Conservation (phyloP, 2,888 invertebrate genomes). For the Drosophila infuscata region DNA sequence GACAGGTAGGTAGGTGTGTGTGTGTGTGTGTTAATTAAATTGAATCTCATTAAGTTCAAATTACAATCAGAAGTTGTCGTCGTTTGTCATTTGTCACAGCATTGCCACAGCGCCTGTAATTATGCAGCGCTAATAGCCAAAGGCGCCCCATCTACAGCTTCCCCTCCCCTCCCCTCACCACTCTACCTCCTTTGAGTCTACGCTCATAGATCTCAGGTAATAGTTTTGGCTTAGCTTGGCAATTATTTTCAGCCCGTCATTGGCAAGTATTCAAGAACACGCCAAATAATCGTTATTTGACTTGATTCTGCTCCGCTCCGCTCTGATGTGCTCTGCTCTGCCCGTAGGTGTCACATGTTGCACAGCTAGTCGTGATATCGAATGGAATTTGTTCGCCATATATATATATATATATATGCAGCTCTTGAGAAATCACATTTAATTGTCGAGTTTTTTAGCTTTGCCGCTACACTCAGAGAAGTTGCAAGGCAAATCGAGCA, state of each 20-base stretch:
- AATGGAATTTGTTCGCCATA: conserved; percentile 29
- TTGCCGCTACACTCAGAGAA: conserved; percentile 18
- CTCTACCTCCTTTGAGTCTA: background rate
- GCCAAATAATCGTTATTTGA: conserved; percentile 21
- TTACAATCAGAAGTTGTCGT: conserved; percentile 63
- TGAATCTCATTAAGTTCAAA: conserved; percentile 77
- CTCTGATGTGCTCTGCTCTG: background rate
- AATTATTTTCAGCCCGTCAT: conserved; percentile 50
- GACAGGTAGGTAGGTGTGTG: conserved; percentile 1
- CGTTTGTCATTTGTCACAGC: conserved; percentile 41
- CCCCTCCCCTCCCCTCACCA: no score
- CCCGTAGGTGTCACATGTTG: conserved; percentile 59
- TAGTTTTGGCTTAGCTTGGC: conserved; percentile 8
- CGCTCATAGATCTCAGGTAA: background rate
- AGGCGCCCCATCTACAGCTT: background rate
- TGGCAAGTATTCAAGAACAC: conserved; percentile 69
- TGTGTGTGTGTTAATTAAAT: conserved; percentile 63
- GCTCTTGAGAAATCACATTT: conserved; percentile 15
- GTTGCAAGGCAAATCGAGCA: background rate
- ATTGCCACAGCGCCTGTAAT: conserved; percentile 69
- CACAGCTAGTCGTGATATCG: conserved; percentile 58
- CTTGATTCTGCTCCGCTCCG: conserved; percentile 2
- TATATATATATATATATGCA: conserved; percentile 16
- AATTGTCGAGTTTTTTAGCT: conserved; percentile 2
- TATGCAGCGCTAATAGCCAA: conserved; percentile 59